Evolutionary conservation across 2,113 vertebrate genomes (phyloP).

Genomic region (Ophiodon elongatus): DNA sequence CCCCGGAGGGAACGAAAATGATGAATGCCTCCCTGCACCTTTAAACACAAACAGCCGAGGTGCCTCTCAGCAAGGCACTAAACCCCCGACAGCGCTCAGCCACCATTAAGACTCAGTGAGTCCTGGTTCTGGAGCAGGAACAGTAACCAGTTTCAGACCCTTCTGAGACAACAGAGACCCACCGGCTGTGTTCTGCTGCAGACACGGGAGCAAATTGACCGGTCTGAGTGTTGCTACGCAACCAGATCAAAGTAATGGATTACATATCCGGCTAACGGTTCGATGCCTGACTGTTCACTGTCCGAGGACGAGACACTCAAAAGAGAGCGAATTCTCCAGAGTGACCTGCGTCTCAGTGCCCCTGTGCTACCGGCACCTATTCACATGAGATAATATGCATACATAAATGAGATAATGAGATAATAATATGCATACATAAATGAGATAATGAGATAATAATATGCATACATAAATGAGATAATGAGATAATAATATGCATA

Average conservation of each 20-base stretch:
- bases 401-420: too few species aligned
- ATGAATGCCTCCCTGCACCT: slow-evolving; percentile 42
- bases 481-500: too few species aligned
- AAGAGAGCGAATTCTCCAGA: background rate
- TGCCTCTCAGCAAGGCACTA: slow-evolving; percentile 52
- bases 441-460: too few species aligned
- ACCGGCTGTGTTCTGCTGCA: background rate
- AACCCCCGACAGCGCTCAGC: slow-evolving; percentile 3
- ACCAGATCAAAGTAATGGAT: background rate
- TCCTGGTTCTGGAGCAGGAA: slow-evolving; percentile 19
- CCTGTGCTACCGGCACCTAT: too few species aligned
- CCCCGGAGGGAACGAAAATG: background rate
- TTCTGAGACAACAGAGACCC: background rate
- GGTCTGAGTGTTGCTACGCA: slow-evolving; percentile 24
- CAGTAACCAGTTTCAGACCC: background rate
- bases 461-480: too few species aligned
- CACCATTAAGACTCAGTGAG: background rate
- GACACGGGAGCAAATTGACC: background rate
- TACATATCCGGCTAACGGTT: background rate
- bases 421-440: too few species aligned
- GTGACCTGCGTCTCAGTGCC: too few species aligned
- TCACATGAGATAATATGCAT: too few species aligned
- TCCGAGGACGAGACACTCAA: background rate
- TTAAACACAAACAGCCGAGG: slow-evolving; percentile 34
- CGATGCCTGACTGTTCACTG: too few species aligned